A percentile compares a stretch with the other conserved stretches of the same genome.
Evolutionary conservation across 2,113 vertebrate species (phyloP).

Genomic region (Paralichthys olivaceus): DNA sequence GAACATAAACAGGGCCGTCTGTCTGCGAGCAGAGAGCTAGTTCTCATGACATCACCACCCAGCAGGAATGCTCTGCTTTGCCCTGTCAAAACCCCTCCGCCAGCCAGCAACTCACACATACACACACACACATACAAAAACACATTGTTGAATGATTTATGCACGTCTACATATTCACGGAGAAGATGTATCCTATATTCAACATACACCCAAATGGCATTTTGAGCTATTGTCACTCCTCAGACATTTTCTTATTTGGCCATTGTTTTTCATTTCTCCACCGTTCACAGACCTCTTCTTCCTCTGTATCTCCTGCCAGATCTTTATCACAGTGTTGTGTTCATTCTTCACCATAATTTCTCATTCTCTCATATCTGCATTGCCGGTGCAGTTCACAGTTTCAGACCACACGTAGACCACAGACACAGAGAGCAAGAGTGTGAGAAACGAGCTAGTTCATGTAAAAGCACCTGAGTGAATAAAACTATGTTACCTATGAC

Average conservation of each 20-base stretch:
- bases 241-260: conserved; percentile 21
- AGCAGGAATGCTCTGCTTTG: conserved; percentile 84
- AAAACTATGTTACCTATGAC: conserved; percentile 44
- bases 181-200: conserved; percentile 45
- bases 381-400: conserved; percentile 10
- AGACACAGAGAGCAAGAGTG: conserved; percentile 22
- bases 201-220: conserved; percentile 26
- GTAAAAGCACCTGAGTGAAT: conserved; percentile 25
- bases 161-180: conserved; percentile 59
- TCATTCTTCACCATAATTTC: conserved; percentile 23
- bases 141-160: conserved; percentile 66
- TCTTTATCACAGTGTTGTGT: conserved; percentile 35
- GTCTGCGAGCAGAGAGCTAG: conserved; percentile 78
- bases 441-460: conserved; percentile 7
- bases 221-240: conserved; percentile 29
- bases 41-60: conserved; percentile 88
- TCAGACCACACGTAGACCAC: conserved; percentile 64
- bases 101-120: conserved; percentile 49
- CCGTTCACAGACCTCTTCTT: conserved; percentile 20
- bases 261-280: conserved; percentile 41
- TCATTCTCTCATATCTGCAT: conserved; percentile 35
- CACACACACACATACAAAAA: conserved; percentile 12
- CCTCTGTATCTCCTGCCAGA: conserved; percentile 28
- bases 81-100: conserved; percentile 78
- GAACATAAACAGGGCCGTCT: conserved; percentile 87